A percentile compares a stretch with the other conserved stretches of the same genome.
Evolutionary conservation across 2,113 vertebrate species (phyloP).

Genomic region (Lagopus leucura): DNA sequence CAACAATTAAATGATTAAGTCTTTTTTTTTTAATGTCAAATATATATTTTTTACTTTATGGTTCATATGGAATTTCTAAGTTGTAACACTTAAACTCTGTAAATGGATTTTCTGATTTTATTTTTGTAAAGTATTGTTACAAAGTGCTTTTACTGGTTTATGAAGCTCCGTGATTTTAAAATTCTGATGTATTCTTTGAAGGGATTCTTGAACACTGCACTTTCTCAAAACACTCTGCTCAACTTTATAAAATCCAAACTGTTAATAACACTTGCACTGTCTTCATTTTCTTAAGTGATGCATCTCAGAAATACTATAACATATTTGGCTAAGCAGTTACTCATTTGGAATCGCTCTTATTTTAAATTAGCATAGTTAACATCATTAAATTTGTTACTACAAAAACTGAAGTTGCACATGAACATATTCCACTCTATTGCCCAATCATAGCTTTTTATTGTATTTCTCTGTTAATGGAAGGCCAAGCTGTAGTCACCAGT

Average conservation of each 20-base stretch:
- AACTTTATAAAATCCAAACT: neutral
- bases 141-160: neutral
- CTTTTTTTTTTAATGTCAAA: neutral
- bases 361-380: neutral
- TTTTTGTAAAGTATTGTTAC: neutral
- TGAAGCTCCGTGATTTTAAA: neutral
- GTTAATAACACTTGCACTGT: neutral
- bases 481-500: neutral
- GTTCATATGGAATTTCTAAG: neutral
- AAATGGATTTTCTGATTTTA: neutral
- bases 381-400: neutral
- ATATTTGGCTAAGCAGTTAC: neutral
- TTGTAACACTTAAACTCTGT: neutral
- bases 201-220: neutral
- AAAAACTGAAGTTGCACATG: neutral
- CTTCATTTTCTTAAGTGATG: neutral
- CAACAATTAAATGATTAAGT: neutral
- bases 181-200: neutral
- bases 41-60: neutral
- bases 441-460: neutral
- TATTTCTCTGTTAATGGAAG: neutral
- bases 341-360: neutral
- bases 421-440: neutral
- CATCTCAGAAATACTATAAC: neutral
- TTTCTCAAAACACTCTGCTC: neutral